Evolutionary conservation across 37 sponge, comb jelly and placozoan species (phyloP).

Genomic region (Crambe crambe): DNA sequence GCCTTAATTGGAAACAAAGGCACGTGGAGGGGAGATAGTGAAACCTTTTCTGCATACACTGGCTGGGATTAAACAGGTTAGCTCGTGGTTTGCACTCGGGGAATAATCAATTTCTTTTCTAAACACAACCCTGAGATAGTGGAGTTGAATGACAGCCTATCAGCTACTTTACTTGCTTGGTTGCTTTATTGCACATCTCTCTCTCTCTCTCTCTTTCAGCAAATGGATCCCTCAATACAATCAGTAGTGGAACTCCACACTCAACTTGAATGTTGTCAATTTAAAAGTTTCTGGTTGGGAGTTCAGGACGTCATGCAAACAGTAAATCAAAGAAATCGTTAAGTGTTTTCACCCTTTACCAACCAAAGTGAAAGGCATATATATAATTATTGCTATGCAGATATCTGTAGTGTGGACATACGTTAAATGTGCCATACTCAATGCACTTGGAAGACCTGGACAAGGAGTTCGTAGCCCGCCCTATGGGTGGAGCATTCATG

Average conservation of each 20-base stretch:
- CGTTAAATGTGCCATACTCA: slow-evolving; percentile 35
- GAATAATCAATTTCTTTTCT: neutral
- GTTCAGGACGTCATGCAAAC: slow-evolving; percentile 19
- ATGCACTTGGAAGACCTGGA: slow-evolving; percentile 42
- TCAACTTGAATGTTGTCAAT: slow-evolving; percentile 64
- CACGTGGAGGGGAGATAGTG: slow-evolving; percentile 39
- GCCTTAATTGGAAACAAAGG: no score
- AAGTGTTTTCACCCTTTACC: no score
- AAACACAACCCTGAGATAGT: slow-evolving; percentile 88
- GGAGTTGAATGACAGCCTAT: neutral
- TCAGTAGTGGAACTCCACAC: slow-evolving; percentile 26
- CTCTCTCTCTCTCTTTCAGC: slow-evolving; percentile 8
- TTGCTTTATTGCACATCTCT: neutral
- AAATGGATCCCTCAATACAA: slow-evolving; percentile 18
- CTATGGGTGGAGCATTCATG: neutral
- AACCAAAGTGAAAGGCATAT: no score
- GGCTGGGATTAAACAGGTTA: slow-evolving; percentile 67
- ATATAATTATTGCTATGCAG: slow-evolving; percentile 30
- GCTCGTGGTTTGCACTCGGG: no score
- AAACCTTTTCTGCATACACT: slow-evolving; percentile 17
- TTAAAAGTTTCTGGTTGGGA: slow-evolving; percentile 60
- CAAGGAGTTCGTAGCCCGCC: neutral
- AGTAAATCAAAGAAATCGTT: slow-evolving; percentile 24
- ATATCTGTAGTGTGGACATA: slow-evolving; percentile 49
- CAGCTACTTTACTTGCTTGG: neutral